These are phyloP conservation scores for Centruroides vittatus DNA, from an alignment of 1,140 invertebrate genomes.

Conservation along the genomic window DNA sequence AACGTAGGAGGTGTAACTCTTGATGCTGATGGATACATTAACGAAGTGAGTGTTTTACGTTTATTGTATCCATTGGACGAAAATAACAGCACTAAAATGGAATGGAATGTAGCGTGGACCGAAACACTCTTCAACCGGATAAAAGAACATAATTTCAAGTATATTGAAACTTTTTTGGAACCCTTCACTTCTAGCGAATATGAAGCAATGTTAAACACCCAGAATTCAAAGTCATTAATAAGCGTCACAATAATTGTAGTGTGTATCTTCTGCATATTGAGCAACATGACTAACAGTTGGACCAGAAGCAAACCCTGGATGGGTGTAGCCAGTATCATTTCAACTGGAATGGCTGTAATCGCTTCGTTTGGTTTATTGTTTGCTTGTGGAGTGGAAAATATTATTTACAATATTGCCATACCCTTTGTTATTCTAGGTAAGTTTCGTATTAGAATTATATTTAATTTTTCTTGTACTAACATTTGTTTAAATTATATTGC, in stretches of 20 bases:
- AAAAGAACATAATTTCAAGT: conserved; percentile 56
- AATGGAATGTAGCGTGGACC: conserved; percentile 62
- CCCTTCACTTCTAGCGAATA: conserved; percentile 70
- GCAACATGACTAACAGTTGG: conserved; percentile 65
- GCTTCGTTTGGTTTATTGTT: conserved; percentile 80
- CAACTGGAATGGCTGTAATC: conserved; percentile 70
- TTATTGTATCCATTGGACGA: conserved; percentile 68
- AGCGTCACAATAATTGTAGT: conserved; percentile 59
- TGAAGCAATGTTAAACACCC: conserved; percentile 73
- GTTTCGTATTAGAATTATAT: conserved; percentile 14
- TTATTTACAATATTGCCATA: conserved; percentile 85
- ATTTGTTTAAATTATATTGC: conserved; percentile 7
- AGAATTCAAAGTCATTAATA: conserved; percentile 72
- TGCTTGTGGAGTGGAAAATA: conserved; percentile 78
- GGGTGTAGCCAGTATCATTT: conserved; percentile 77
- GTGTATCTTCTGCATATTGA: conserved; percentile 45
- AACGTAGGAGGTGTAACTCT: conserved; percentile 66
- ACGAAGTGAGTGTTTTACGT: conserved; percentile 62
- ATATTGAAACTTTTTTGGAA: conserved; percentile 65
- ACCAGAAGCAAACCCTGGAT: conserved; percentile 78
- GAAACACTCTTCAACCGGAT: conserved; percentile 59
- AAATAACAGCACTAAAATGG: conserved; percentile 58
- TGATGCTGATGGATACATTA: conserved; percentile 50
- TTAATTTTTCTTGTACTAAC: conserved; percentile 8
- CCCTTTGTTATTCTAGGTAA: conserved; percentile 90